Evolutionary conservation across 35 echinoderm and acorn worm genomes (phyloP).

Genomic region (Holothuria glaberrima): DNA sequence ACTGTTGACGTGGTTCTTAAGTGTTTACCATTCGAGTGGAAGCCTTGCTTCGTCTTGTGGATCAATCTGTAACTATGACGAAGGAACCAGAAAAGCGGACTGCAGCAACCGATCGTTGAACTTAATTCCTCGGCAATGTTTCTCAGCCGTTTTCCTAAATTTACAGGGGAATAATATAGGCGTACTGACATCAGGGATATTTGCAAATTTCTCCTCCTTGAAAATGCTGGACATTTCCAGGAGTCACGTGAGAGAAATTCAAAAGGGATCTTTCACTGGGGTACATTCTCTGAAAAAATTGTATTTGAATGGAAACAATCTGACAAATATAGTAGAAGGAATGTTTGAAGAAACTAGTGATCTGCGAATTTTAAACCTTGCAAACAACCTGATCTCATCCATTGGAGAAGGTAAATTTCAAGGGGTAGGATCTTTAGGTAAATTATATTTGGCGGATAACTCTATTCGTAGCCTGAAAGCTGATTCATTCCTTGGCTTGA

Average conservation of each 20-base stretch:
- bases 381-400: constrained; percentile 1
- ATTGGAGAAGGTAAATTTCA: constrained; percentile 24
- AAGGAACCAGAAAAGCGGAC: not conserved
- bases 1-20: too few species aligned
- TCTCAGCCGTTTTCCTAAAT: constrained; percentile 2
- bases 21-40: not conserved
- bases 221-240: constrained; percentile 27
- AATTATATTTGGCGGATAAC: constrained; percentile 26
- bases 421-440: not conserved
- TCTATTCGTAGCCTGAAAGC: not conserved
- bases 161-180: not conserved
- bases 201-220: not conserved
- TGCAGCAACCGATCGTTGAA: constrained; percentile 28
- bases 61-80: not conserved
- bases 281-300: not conserved
- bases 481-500: not conserved
- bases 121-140: not conserved
- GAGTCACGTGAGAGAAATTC: not conserved
- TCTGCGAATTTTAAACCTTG: constrained; percentile 15
- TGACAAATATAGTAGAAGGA: not conserved
- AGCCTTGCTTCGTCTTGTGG: not conserved
- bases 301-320: constrained; percentile 27
- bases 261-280: constrained; percentile 19
- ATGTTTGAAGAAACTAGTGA: not conserved
- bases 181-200: not conserved